Percentiles rank a stretch among this genome's conserved stretches.
Conservation (phyloP, 1,140 invertebrate species). For the Plutomurus gul region DNA sequence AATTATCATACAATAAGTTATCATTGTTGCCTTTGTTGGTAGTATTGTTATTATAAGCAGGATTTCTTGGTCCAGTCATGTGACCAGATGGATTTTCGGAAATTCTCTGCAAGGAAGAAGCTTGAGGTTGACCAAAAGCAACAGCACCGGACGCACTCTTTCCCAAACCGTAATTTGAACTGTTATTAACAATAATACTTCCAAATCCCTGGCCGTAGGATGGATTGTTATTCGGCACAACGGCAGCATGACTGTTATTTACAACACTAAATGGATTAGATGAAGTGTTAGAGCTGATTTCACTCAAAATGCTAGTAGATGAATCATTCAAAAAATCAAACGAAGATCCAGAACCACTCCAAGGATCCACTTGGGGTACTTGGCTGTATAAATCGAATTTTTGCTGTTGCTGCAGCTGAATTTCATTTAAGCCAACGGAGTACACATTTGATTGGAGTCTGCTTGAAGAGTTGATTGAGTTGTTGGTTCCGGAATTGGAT, state of each 20-base stretch:
- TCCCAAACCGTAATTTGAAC: neutral
- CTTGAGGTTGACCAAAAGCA: neutral
- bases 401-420: neutral
- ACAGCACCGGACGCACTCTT: neutral
- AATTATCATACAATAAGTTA: constrained; percentile 22
- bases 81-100: neutral
- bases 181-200: constrained; percentile 10
- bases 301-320: neutral
- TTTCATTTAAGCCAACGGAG: neutral
- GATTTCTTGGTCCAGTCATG: constrained; percentile 6
- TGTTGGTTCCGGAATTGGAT: neutral
- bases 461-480: neutral
- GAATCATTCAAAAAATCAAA: neutral
- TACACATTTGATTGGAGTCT: neutral
- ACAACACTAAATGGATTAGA: neutral
- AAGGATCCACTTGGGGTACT: neutral
- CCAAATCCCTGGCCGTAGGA: neutral
- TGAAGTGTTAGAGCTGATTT: neutral
- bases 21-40: constrained; percentile 3
- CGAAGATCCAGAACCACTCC: neutral
- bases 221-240: neutral
- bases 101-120: neutral
- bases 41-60: constrained; percentile 29
- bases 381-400: neutral
- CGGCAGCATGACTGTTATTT: neutral